A percentile compares a stretch with the other conserved stretches of the same genome.
phyloP scores from a whole-genome alignment of 92 coral and sea anemone genomes.

The Chrysogorgia sp. region DNA sequence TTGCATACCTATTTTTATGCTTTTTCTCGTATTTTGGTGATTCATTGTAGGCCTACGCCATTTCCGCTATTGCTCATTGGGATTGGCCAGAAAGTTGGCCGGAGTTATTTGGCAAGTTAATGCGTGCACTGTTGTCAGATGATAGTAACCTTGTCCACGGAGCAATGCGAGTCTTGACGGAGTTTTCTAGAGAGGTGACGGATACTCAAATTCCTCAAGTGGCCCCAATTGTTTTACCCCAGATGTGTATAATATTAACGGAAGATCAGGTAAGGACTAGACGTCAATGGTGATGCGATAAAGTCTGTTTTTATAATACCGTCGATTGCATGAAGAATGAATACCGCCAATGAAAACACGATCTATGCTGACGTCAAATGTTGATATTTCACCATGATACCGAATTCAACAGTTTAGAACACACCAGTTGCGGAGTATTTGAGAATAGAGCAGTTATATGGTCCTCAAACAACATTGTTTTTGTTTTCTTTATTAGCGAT shows the following conservation, averaged over 20 bases:
- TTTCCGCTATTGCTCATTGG: slow-evolving; percentile 98
- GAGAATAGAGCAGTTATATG: too few species aligned
- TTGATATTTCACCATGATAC: too few species aligned
- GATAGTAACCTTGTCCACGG: slow-evolving; percentile 88
- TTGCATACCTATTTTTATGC: neutral
- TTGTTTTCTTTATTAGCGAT: too few species aligned
- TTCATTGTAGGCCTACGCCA: slow-evolving; percentile 83
- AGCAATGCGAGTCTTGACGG: slow-evolving; percentile 96
- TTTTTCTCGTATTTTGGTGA: neutral
- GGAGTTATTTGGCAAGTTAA: slow-evolving; percentile 83
- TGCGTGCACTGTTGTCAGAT: slow-evolving; percentile 92
- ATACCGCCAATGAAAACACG: too few species aligned
- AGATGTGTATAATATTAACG: slow-evolving; percentile 93
- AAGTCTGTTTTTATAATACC: too few species aligned
- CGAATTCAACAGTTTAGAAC: too few species aligned
- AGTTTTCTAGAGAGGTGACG: slow-evolving; percentile 93
- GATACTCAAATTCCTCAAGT: slow-evolving; percentile 92
- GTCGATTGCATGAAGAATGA: too few species aligned
- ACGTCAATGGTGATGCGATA: neutral
- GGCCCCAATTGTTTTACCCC: slow-evolving; percentile 92
- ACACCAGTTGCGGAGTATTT: too few species aligned
- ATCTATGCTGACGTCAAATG: too few species aligned
- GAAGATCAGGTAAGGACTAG: slow-evolving; percentile 76
- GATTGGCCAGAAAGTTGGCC: slow-evolving; percentile 99
- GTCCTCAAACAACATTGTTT: too few species aligned